phyloP scores from a whole-genome alignment of 2,888 invertebrate species.

The Margaritifera margaritifera region DNA sequence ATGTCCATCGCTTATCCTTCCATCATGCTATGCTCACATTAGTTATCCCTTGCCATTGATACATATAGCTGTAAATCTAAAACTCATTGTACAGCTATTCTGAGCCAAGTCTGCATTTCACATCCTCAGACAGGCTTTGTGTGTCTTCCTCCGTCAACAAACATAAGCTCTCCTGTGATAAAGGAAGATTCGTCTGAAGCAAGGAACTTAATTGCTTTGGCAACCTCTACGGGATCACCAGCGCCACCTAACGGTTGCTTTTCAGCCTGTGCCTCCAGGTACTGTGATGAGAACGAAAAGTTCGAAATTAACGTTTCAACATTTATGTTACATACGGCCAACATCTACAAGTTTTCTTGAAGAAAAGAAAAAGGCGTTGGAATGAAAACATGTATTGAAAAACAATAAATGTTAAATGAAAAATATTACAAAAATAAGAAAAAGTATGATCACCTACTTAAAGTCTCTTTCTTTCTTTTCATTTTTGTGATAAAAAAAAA shows the following conservation, averaged over 20 bases:
- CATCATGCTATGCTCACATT: no score
- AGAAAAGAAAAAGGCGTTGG: no score
- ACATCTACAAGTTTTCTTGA: background rate
- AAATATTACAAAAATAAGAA: background rate
- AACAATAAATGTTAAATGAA: background rate
- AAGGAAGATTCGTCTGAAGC: conserved; percentile 88
- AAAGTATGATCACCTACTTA: background rate
- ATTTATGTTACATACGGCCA: background rate
- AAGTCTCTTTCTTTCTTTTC: no score
- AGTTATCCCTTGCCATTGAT: no score
- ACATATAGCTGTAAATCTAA: no score
- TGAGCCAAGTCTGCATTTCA: no score
- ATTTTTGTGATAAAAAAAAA: no score
- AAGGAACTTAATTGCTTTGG: conserved; percentile 89
- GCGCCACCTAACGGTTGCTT: conserved; percentile 93
- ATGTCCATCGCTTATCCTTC: no score
- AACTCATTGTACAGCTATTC: no score
- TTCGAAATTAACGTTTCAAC: background rate
- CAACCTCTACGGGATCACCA: conserved; percentile 88
- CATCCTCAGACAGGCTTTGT: no score
- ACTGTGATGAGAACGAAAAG: conserved; percentile 72
- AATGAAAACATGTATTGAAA: no score
- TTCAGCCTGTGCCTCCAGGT: conserved; percentile 85
- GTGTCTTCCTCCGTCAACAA: conserved; percentile 94
- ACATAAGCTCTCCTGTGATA: conserved; percentile 89